Base-by-base conservation (phyloP, 2,113 vertebrate genomes). In the Dipodomys stephensi region DNA sequence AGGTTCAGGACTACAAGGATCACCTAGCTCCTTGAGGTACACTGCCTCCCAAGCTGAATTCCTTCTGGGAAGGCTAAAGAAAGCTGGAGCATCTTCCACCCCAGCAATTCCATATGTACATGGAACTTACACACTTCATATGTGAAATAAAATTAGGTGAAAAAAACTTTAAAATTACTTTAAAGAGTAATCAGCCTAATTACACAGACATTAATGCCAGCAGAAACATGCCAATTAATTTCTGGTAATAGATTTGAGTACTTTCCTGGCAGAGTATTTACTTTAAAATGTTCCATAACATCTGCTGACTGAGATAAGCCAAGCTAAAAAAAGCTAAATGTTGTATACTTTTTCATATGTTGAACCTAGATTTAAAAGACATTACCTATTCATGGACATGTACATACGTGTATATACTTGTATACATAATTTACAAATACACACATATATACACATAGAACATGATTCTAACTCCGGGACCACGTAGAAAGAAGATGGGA, bases 21-120 rank as follows among this genome's bases (percentile, higher is more conserved):
- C 0, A 7, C 9, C 0, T 11, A 69, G 30, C 27, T 80, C 78
- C 4, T 39, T 13, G 13, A 68, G 16, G 1, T 0, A 53, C 25
- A 44, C 18, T 72, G 20, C 32, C n/a, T 79, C 93, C 81, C 7
- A 18, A 67, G 30, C 0, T 23, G 12, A 93, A 46, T 35, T 39
- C 49, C 13, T 65, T 64, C 88, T 71, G 12, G 12, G 76, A 93
- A 73, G 35, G 74, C 19, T 39, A 15, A 0, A 62, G 53, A 18
- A 25, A 78, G 28, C 12, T 8, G 4, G 35, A 78, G 69, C 53
- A n/a, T 35, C 10, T 28, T 64, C 35, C 62, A 46, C 18, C 39
- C 22, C 30, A 35, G 1, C 53, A 49, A 49, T 15, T 90, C 77
- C 76, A 57, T 1, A 57, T 1, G 19, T 27, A 23, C 19, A 53